Evolutionary conservation across 2,888 invertebrate species (phyloP).

Genomic region (Ryuthela nishihirai): DNA sequence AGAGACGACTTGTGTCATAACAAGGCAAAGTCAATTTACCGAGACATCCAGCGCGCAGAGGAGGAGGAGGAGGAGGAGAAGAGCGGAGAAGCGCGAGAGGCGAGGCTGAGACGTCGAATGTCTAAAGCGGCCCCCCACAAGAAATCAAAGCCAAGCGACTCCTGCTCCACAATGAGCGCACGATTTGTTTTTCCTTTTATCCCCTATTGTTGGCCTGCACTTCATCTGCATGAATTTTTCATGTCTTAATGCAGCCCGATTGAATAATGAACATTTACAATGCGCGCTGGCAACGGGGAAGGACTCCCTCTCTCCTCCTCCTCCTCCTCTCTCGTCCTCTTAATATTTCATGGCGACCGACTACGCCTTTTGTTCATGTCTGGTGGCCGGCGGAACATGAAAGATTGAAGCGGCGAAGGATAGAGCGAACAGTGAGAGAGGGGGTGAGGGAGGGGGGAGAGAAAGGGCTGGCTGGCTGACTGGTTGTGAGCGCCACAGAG

Average conservation of each 20-base stretch:
- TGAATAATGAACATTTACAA: conserved; percentile 41
- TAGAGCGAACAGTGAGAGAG: conserved; percentile 15
- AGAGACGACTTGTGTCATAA: conserved; percentile 37
- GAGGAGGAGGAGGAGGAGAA: conserved; percentile 9
- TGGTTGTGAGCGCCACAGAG: no score
- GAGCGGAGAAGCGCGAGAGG: neutral
- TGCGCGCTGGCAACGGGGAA: conserved; percentile 3
- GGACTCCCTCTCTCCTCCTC: conserved; percentile 11
- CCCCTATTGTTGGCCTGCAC: conserved; percentile 39
- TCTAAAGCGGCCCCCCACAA: neutral
- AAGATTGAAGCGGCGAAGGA: conserved; percentile 37
- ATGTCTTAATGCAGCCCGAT: conserved; percentile 40
- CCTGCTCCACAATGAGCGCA: conserved; percentile 11
- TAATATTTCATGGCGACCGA: conserved; percentile 38
- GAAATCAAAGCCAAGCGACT: conserved; percentile 24
- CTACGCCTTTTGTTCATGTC: conserved; percentile 34
- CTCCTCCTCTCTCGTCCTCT: conserved; percentile 23
- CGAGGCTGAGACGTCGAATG: neutral
- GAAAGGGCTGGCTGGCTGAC: no score
- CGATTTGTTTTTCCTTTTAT: conserved; percentile 38
- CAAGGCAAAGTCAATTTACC: conserved; percentile 39
- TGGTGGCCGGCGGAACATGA: conserved; percentile 32
- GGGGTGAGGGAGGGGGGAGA: conserved; percentile 8
- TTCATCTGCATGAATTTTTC: conserved; percentile 41
- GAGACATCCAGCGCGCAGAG: conserved; percentile 11